Evolutionary conservation across 2,113 vertebrate species (phyloP).

Genomic region (Brachirus orientalis): DNA sequence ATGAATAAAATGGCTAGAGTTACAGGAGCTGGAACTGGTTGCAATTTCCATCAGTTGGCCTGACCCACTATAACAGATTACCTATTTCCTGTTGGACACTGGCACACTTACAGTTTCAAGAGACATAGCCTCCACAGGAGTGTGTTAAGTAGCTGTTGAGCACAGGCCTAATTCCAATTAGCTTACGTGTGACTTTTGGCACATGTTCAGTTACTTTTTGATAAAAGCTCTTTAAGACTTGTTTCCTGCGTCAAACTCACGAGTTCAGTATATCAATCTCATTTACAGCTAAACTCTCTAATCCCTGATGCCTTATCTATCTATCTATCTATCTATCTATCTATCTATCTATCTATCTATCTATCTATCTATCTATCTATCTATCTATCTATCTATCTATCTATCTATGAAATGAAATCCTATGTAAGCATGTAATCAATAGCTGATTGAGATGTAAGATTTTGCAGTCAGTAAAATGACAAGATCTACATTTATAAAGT

Average conservation of each 20-base stretch:
- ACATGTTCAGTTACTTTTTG: conserved; percentile 17
- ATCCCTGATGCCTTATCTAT: neutral
- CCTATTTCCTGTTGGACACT: conserved; percentile 22
- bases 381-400: conserved; percentile 46
- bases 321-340: conserved; percentile 5
- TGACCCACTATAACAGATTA: conserved; percentile 51
- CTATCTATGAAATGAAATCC: too few relatives aligned
- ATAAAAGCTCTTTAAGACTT: conserved; percentile 54
- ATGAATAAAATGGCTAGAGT: too few relatives aligned
- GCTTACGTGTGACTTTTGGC: conserved; percentile 43
- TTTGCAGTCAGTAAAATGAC: too few relatives aligned
- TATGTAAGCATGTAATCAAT: too few relatives aligned
- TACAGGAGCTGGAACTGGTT: too few relatives aligned
- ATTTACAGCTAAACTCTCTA: conserved; percentile 63
- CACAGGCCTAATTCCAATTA: conserved; percentile 57
- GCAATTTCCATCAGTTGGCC: neutral
- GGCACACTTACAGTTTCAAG: conserved; percentile 37
- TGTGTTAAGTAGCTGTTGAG: conserved; percentile 54
- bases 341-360: conserved; percentile 17
- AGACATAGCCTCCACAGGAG: conserved; percentile 12
- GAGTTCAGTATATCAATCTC: conserved; percentile 54
- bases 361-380: conserved; percentile 43
- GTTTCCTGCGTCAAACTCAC: conserved; percentile 44
- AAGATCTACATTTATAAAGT: too few relatives aligned
- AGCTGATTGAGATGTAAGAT: too few relatives aligned